Base-by-base conservation (phyloP, 2,113 vertebrate genomes). In the Oostethus manadensis region DNA sequence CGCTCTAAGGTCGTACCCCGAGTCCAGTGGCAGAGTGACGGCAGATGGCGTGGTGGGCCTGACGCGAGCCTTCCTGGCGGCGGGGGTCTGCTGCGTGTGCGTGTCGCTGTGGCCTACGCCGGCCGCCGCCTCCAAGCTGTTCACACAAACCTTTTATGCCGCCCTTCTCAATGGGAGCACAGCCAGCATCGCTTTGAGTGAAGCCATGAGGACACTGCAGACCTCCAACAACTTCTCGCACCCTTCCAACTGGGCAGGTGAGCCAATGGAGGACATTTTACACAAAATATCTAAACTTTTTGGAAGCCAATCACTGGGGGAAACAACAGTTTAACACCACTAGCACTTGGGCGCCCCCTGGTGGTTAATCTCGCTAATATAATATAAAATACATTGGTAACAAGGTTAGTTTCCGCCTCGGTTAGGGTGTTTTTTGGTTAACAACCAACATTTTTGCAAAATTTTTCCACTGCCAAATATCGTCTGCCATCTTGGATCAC, bases 201-300 rank as follows among this genome's bases (percentile, higher is more conserved):
- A 97, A 64, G 95, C 94, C 11, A 98, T 98, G 95, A 98, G 92
- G 81, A 87, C 65, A 0, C 90, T 98, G 13, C 95, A 97, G 87
- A 91, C 90, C 89, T 97, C 90, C 92, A 91, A 92, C 78, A 89
- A 93, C 87, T 94, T 94, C 87, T 90, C 92, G 0, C 94, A 97
- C 76, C 94, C 95, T 0, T 94, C 93, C 87, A 95, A 97, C 91
- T 97, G 95, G 95, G 94, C 94, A 77, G 94, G 95, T 96, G 62
- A 89, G 86, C 44, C 38, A 15, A 13, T 7, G 6, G 38, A 40
- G 10, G 10, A 40, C 38, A 42, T 4, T 1, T 42, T 11, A 42
- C 11, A 14, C 29, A 33, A 33, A 33, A 33, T 42, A 42, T 42
- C 38, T 40, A 7, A 4, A 33, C 29, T 33, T 33, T 33, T 4